Base-by-base conservation (phyloP, 1,140 invertebrate genomes). In the Pentalonia nigronervosa region DNA sequence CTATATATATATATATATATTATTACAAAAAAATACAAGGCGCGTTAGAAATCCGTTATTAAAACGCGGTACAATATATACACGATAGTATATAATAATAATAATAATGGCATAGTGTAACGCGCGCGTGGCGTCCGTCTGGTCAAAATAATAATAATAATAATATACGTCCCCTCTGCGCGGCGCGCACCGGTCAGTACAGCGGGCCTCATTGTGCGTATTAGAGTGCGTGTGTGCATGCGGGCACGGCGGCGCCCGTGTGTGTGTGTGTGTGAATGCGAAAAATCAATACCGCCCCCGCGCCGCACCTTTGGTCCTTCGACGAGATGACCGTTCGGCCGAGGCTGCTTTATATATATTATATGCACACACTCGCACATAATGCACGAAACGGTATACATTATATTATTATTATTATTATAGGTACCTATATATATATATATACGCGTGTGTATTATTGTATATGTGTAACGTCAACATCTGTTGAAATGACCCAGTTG, bases 401-500 rank as follows among this genome's bases (percentile, higher is more conserved):
- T 67, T 67, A 76, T 76, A 76, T 67, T 67, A 67, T n/a, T n/a
- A n/a, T 30, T 60, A 60, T 30, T 67, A 67, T 67, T 67, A 67
- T n/a, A 76, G 60, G 60, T 76, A 76, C 30, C 20, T 53, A 2
- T 21, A 21, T 53, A 23, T 53, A 53, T 53, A 21, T 14, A 50
- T 4, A 11, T 30, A 30, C n/a, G 45, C n/a, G n/a, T n/a, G n/a
- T 90, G 34, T 34, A 81, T 91, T 9, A 81, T 76, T 47, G 17
- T 91, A 23, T 34, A 21, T 50, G 34, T 91, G 9, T 45, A 91
- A 91, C 90, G 90, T 67, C 90, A 76, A 81, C 91, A 92, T 76
- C 60, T 92, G 91, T 92, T 92, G 91, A 83, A 92, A 92, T 81
- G 56, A 91, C 90, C 90, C 90, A 91, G 67, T 91, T 81, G 90